These are phyloP conservation scores for Poeciliopsis turneri DNA, from an alignment of 2,797 vertebrate species.

Conservation along the genomic window DNA sequence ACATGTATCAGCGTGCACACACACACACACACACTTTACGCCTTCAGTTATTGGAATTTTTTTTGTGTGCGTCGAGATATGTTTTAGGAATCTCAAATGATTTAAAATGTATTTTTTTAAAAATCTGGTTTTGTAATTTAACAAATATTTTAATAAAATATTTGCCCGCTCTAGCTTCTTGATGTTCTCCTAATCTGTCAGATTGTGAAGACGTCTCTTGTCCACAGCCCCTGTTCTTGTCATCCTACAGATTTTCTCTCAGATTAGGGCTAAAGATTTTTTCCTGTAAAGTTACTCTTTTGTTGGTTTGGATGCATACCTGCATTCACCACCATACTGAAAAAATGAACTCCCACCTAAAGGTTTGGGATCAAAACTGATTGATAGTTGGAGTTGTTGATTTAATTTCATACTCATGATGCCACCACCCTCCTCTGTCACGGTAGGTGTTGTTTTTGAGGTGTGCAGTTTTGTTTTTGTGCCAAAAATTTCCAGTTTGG, in stretches of 20 bases:
- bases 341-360: not conserved
- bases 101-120: not conserved
- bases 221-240: not conserved
- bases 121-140: not conserved
- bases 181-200: not conserved
- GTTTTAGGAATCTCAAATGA: constrained; percentile 10
- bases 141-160: not conserved
- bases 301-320: not conserved
- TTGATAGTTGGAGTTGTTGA: not conserved
- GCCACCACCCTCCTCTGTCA: not conserved
- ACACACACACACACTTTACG: not conserved
- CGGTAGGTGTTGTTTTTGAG: not conserved
- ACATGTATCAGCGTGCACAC: not conserved
- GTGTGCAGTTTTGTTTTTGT: not conserved
- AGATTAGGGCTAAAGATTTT: not conserved
- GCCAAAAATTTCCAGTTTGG: not conserved
- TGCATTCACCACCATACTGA: too few species aligned
- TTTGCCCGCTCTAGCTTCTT: not conserved
- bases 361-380: not conserved
- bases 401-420: not conserved
- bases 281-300: not conserved
- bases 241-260: not conserved
- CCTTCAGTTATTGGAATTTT: constrained; percentile 40
- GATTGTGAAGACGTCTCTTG: not conserved
- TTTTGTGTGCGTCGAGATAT: constrained; percentile 34